A percentile compares a stretch with the other conserved stretches of the same genome.
These are phyloP conservation scores for Sterrhoptilus dennistouni DNA, from an alignment of 2,113 vertebrate species.

Conservation along the genomic window DNA sequence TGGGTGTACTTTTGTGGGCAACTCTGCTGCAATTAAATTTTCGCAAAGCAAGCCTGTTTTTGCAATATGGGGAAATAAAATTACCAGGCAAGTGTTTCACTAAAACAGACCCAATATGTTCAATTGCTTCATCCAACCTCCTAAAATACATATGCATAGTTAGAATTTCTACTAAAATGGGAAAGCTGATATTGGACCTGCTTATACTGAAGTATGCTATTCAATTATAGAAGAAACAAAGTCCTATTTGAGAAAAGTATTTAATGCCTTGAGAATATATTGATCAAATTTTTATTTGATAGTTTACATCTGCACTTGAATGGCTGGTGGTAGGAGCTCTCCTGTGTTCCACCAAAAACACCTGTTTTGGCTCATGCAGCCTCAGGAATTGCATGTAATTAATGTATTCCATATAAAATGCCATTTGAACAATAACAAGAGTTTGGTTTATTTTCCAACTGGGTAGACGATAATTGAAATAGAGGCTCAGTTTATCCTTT, in stretches of 20 bases:
- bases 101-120: background rate
- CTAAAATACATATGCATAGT: background rate
- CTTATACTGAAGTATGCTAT: background rate
- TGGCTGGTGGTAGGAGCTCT: background rate
- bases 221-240: background rate
- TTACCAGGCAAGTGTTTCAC: background rate
- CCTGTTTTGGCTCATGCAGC: background rate
- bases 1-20: conserved; percentile 21
- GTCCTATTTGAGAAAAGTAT: background rate
- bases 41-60: conserved; percentile 15
- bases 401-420: background rate
- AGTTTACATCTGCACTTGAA: background rate
- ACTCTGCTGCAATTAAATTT: background rate
- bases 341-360: background rate
- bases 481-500: background rate
- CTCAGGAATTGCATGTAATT: background rate
- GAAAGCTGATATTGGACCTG: background rate
- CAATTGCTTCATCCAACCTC: background rate
- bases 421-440: background rate
- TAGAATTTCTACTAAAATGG: background rate
- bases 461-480: background rate
- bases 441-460: background rate
- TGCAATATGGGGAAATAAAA: conserved; percentile 24
- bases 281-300: background rate
- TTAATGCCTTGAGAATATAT: background rate